Conservation (phyloP, 2,888 invertebrate species). For the Ditylenchus weischeri region DNA sequence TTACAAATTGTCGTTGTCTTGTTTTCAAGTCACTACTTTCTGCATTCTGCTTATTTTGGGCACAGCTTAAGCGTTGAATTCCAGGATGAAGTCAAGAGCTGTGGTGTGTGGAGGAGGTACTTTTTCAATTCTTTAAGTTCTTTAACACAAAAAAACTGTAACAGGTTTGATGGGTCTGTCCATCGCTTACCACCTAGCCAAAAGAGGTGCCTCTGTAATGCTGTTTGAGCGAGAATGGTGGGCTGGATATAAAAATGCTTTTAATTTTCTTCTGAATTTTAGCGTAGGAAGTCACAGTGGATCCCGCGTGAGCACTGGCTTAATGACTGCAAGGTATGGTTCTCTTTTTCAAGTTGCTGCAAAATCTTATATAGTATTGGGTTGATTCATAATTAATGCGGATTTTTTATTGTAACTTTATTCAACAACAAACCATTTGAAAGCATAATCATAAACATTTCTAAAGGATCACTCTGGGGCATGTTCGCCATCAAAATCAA, state of each 20-base stretch:
- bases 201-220: constrained; percentile 70
- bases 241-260: background rate
- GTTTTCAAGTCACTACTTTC: too few relatives aligned
- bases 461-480: too few relatives aligned
- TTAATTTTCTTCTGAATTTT: constrained; percentile 13
- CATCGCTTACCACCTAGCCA: constrained; percentile 72
- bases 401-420: too few relatives aligned
- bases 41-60: too few relatives aligned
- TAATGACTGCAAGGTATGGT: constrained; percentile 67
- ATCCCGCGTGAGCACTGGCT: constrained; percentile 72
- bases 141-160: constrained; percentile 58
- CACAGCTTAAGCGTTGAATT: too few relatives aligned
- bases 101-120: background rate
- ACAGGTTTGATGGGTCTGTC: constrained; percentile 75
- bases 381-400: too few relatives aligned
- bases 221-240: constrained; percentile 65
- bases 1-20: too few relatives aligned
- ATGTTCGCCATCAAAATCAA: too few relatives aligned
- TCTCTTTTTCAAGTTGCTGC: background rate
- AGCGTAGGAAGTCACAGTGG: constrained; percentile 54
- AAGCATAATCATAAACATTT: too few relatives aligned
- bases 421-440: too few relatives aligned
- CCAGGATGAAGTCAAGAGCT: background rate
- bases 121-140: constrained; percentile 45
- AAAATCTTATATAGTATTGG: too few relatives aligned